Percentiles rank a stretch among this genome's conserved stretches.
Evolutionary conservation across 2,888 invertebrate genomes (phyloP).

Genomic region (Napeogenes sylphis): DNA sequence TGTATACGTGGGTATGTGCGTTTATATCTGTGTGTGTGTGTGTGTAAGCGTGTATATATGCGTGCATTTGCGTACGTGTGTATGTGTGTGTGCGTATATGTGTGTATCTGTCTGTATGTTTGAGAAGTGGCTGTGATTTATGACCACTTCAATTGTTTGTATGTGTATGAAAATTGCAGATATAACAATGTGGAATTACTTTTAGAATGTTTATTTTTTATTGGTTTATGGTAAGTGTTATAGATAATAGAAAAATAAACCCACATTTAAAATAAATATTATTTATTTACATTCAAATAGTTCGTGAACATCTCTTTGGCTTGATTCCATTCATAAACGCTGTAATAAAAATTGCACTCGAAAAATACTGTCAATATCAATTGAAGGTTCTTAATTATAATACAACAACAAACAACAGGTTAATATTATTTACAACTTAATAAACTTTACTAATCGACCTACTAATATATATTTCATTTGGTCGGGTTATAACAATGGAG

Average conservation of each 20-base stretch:
- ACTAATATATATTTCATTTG: neutral
- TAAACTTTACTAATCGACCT: conserved; percentile 41
- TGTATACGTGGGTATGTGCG: too few relatives aligned
- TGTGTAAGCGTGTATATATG: too few relatives aligned
- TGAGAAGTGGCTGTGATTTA: too few relatives aligned
- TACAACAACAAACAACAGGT: conserved; percentile 30
- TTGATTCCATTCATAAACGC: conserved; percentile 56
- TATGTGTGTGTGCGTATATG: too few relatives aligned
- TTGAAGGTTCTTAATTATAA: conserved; percentile 27
- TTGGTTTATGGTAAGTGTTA: too few relatives aligned
- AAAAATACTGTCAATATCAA: conserved; percentile 56
- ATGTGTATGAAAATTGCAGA: too few relatives aligned
- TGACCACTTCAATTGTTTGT: too few relatives aligned
- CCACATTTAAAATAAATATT: conserved; percentile 49
- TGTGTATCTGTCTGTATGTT: too few relatives aligned
- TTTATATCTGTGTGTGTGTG: too few relatives aligned
- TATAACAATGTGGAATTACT: conserved; percentile 9
- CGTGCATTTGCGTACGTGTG: too few relatives aligned
- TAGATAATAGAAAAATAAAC: conserved; percentile 33
- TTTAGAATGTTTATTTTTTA: too few relatives aligned
- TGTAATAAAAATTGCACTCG: conserved; percentile 63
- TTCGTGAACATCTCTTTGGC: conserved; percentile 72
- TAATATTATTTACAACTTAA: conserved; percentile 46
- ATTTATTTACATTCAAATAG: conserved; percentile 61
- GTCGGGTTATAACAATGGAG: conserved; percentile 7